phyloP scores from a whole-genome alignment of 2,888 invertebrate species.

The Petrolisthes cinctipes region DNA sequence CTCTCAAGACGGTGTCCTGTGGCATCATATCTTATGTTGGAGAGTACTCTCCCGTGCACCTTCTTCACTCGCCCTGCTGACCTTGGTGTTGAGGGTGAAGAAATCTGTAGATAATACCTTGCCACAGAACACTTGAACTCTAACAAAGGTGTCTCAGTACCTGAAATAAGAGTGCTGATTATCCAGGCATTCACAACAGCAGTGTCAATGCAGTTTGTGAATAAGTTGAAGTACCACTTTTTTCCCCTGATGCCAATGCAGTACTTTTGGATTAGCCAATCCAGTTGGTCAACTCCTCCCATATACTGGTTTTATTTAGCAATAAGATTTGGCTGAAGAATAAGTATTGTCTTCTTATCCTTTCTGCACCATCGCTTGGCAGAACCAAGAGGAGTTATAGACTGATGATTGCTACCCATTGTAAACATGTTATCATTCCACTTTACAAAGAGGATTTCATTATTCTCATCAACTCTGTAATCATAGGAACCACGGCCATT shows the following conservation, averaged over 20 bases:
- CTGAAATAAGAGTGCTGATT: conserved; percentile 22
- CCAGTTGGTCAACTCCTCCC: conserved; percentile 36
- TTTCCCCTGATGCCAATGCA: conserved; percentile 22
- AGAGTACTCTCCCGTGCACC: conserved; percentile 5
- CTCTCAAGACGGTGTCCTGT: conserved; percentile 29
- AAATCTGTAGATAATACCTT: conserved; percentile 29
- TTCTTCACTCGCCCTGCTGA: conserved; percentile 25
- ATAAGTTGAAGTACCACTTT: conserved; percentile 34
- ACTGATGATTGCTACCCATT: too few relatives aligned
- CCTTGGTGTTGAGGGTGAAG: conserved; percentile 26
- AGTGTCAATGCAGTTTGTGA: conserved; percentile 47
- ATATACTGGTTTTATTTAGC: conserved; percentile 38
- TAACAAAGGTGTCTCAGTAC: conserved; percentile 18
- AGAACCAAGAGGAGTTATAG: too few relatives aligned
- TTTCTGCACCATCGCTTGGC: too few relatives aligned
- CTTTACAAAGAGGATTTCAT: too few relatives aligned
- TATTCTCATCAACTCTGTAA: too few relatives aligned
- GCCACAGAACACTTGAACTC: conserved; percentile 33
- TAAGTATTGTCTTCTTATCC: conserved; percentile 16
- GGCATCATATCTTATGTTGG: conserved; percentile 14
- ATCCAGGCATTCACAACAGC: conserved; percentile 35
- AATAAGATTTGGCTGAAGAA: conserved; percentile 34
- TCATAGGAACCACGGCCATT: too few relatives aligned
- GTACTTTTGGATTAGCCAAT: conserved; percentile 43
- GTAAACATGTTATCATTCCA: too few relatives aligned